Percentiles rank a stretch among this genome's conserved stretches.
Evolutionary conservation across 2,797 vertebrate species (phyloP).

Genomic region (Rhabdomys pumilio): DNA sequence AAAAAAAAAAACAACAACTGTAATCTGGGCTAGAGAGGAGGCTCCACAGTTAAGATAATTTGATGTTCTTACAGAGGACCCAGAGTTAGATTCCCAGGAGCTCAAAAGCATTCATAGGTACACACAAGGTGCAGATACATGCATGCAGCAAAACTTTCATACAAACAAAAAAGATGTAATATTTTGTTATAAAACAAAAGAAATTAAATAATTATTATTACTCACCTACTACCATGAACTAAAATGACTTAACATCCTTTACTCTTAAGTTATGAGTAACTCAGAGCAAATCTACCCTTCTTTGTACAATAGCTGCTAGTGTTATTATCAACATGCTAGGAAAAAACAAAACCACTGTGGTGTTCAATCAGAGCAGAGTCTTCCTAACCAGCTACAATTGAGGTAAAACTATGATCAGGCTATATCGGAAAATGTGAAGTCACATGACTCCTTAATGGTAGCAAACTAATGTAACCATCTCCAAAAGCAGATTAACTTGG

Average conservation of each 20-base stretch:
- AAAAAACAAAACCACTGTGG: constrained; percentile 57
- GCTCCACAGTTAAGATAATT: not conserved
- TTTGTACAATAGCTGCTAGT: constrained; percentile 70
- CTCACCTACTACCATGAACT: constrained; percentile 60
- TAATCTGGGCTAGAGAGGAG: not conserved
- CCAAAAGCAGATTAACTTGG: not conserved
- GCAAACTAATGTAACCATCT: not conserved
- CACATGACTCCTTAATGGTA: constrained; percentile 34
- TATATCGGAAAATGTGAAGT: constrained; percentile 70
- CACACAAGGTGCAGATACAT: not conserved
- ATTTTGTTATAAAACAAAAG: constrained; percentile 4
- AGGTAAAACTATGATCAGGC: constrained; percentile 59
- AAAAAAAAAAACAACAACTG: constrained; percentile 64
- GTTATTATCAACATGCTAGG: constrained; percentile 66
- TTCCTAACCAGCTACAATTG: constrained; percentile 62
- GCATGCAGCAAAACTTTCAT: not conserved
- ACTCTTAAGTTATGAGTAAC: constrained; percentile 79
- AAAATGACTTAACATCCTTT: constrained; percentile 75
- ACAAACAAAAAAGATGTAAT: not conserved
- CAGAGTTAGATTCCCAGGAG: not conserved
- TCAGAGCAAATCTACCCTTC: constrained; percentile 74
- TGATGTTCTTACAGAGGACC: not conserved
- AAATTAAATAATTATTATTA: not conserved
- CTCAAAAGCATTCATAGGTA: not conserved
- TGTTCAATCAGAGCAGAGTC: constrained; percentile 55